Conservation (phyloP, 2,888 invertebrate species). For the Philaethria dido region DNA sequence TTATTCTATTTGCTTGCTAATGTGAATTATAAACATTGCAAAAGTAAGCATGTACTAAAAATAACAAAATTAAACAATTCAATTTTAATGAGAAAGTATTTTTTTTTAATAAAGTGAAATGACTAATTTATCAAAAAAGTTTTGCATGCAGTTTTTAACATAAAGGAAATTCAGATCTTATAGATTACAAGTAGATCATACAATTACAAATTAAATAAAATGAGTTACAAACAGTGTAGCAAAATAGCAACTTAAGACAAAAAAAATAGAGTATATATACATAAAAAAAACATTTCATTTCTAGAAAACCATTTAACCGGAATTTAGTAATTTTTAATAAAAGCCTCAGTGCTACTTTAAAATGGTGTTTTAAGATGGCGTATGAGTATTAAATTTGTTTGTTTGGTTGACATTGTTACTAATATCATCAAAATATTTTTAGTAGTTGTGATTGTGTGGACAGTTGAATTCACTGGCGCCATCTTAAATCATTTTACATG, state of each 20-base stretch:
- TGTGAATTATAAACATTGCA: not conserved
- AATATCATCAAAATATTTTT: not conserved
- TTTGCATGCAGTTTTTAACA: slow-evolving; percentile 9
- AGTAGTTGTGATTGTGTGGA: not conserved
- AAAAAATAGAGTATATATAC: not conserved
- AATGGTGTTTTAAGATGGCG: slow-evolving; percentile 8
- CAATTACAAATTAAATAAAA: not conserved
- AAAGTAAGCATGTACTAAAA: not conserved
- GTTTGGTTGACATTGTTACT: not conserved
- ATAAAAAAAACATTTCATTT: not conserved
- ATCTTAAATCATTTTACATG: slow-evolving; percentile 19
- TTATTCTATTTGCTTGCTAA: not conserved
- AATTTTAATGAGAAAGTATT: no score
- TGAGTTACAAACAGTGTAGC: not conserved
- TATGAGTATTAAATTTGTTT: no score
- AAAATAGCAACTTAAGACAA: not conserved
- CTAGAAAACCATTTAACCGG: not conserved
- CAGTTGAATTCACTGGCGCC: not conserved
- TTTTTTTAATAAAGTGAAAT: not conserved
- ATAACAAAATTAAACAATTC: not conserved
- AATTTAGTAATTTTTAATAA: not conserved
- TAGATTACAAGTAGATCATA: not conserved
- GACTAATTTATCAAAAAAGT: not conserved
- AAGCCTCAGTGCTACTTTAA: slow-evolving; percentile 9
- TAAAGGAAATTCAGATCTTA: slow-evolving; percentile 7